A percentile compares a stretch with the other conserved stretches of the same genome.
phyloP scores from a whole-genome alignment of 1,140 invertebrate genomes.

The Luehdorfia chinensis region DNA sequence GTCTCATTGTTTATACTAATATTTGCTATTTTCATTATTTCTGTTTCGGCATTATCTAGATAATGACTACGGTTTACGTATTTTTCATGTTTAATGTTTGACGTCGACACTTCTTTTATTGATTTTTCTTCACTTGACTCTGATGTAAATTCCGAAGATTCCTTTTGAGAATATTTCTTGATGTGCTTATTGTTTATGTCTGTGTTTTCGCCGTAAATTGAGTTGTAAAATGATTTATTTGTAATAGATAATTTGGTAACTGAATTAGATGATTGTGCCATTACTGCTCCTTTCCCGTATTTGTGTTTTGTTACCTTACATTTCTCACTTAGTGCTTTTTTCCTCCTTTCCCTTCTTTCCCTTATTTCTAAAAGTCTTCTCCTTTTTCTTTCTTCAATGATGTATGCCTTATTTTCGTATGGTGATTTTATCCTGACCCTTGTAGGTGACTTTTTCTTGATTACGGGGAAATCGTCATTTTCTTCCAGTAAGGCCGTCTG shows the following conservation, averaged over 20 bases:
- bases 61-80: constrained; percentile 42
- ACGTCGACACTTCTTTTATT: too few species aligned
- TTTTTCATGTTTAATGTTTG: too few species aligned
- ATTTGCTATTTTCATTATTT: constrained; percentile 45
- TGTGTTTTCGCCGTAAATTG: constrained; percentile 52
- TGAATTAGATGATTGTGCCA: constrained; percentile 53
- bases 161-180: constrained; percentile 21
- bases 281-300: constrained; percentile 34
- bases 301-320: constrained; percentile 52
- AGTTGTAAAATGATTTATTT: constrained; percentile 68
- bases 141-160: constrained; percentile 2
- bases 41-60: constrained; percentile 46
- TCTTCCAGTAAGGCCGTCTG: constrained; percentile 48
- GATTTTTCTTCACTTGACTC: constrained; percentile 18
- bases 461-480: constrained; percentile 29
- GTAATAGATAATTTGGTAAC: constrained; percentile 66
- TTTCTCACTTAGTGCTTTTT: constrained; percentile 44
- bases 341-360: constrained; percentile 54
- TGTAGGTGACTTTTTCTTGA: constrained; percentile 47
- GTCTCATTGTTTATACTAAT: constrained; percentile 19
- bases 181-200: constrained; percentile 24
- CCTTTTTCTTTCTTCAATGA: constrained; percentile 61
- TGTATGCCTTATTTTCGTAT: constrained; percentile 55
- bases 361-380: constrained; percentile 58
- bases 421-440: constrained; percentile 61